phyloP scores from a whole-genome alignment of 2,113 vertebrate genomes.

The Callionymus lyra region DNA sequence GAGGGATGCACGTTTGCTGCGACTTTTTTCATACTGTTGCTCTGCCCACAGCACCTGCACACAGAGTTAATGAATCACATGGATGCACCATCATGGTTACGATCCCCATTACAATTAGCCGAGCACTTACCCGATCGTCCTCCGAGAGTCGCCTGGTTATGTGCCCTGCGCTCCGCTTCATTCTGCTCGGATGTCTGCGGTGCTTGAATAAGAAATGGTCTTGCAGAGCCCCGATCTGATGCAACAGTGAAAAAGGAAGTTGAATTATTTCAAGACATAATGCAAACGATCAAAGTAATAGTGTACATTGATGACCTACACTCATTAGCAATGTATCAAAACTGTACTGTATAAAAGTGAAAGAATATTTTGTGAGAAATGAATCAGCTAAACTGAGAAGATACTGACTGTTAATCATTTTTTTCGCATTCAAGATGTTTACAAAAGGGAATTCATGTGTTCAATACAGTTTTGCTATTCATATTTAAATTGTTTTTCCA shows the following conservation, averaged over 20 bases:
- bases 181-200: slow-evolving; percentile 77
- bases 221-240: slow-evolving; percentile 87
- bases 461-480: too few relatives aligned
- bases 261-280: neutral
- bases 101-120: neutral
- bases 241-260: slow-evolving; percentile 1
- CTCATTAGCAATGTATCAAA: too few relatives aligned
- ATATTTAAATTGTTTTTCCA: too few relatives aligned
- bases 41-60: slow-evolving; percentile 88
- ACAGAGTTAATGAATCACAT: neutral
- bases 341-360: too few relatives aligned
- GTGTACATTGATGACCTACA: too few relatives aligned
- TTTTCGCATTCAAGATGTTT: too few relatives aligned
- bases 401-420: too few relatives aligned
- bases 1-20: slow-evolving; percentile 73
- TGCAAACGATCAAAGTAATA: too few relatives aligned
- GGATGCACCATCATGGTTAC: too few relatives aligned
- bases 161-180: slow-evolving; percentile 79
- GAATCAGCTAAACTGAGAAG: too few relatives aligned
- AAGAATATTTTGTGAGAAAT: too few relatives aligned
- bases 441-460: too few relatives aligned
- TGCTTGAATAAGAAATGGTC: slow-evolving; percentile 91
- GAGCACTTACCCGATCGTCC: slow-evolving; percentile 76
- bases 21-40: slow-evolving; percentile 88
- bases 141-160: slow-evolving; percentile 87